Base-by-base conservation (phyloP, 2,797 vertebrate genomes). In the Austrolebias charrua region DNA sequence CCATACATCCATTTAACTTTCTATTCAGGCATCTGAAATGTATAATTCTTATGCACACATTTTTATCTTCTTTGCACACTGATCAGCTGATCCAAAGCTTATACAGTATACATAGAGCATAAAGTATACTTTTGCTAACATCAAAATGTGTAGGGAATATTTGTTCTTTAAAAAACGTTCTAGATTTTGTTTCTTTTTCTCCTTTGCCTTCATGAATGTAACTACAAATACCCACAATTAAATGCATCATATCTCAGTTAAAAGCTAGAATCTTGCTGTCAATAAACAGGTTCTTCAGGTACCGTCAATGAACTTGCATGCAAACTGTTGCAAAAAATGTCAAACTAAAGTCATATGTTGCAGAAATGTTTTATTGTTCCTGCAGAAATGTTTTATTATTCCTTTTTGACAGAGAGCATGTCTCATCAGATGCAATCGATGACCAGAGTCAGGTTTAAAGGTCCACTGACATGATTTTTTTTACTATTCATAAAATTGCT, bases 1-100 rank as follows among this genome's bases (percentile, higher is more conserved):
- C n/a, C n/a, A n/a, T 63, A 86, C 75, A 69, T 82, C 79, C 73
- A 60, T 85, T 85, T 75, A 78, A 87, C 84, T 77, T 82, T 85
- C 68, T 76, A 63, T 59, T 33, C n/a, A 63, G 70, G 60, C 68
- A 82, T 78, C 78, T 86, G 75, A 61, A 75, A 75, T 63, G 65
- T 70, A 57, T 55, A 74, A 76, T 66, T 62, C 56, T 65, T 51
- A 50, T 44, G 66, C 6, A 0, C 71, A 43, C 64, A 53, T 64
- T 53, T 50, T 66, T 43, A 46, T 65, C 43, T 43, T 46, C 47
- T 55, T 62, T 52, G 53, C 40, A 28, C 48, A 65, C 63, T 44
- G 51, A 60, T 63, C 56, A 44, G 63, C 49, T 75, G 62, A 82
- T 57, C 60, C 42, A 33, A 71, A 59, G 49, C 59, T 74, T 16